Evolutionary conservation across 2,797 vertebrate genomes (phyloP).

Genomic region (Sphenodon punctatus): DNA sequence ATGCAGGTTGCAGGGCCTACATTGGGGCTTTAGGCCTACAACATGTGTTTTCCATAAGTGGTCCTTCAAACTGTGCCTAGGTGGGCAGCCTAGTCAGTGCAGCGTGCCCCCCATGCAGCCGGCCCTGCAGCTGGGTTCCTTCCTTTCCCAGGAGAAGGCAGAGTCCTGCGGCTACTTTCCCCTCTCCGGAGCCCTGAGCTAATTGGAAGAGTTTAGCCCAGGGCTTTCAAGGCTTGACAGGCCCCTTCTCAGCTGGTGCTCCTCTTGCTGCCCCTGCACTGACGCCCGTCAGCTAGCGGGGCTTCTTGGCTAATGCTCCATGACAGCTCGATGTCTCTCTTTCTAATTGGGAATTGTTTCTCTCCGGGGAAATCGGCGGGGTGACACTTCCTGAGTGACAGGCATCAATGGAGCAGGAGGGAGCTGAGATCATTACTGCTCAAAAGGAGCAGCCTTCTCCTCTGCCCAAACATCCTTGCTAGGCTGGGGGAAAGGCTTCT

Average conservation of each 20-base stretch:
- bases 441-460: background rate
- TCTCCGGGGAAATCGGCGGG: rapidly evolving
- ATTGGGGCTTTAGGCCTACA: too few species aligned
- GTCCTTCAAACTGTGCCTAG: too few species aligned
- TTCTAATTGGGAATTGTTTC: rapidly evolving
- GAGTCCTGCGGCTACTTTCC: too few species aligned
- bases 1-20: too few species aligned
- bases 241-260: rapidly evolving
- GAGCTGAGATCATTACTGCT: background rate
- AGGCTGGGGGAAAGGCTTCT: too few species aligned
- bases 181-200: background rate
- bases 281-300: rapidly evolving
- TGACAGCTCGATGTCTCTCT: rapidly evolving
- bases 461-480: background rate
- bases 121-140: too few species aligned
- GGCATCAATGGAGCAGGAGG: rapidly evolving
- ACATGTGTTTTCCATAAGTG: too few species aligned
- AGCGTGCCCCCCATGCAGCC: too few species aligned
- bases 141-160: too few species aligned
- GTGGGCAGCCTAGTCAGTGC: too few species aligned
- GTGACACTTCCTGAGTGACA: background rate
- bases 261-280: background rate
- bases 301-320: rapidly evolving
- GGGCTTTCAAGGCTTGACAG: background rate
- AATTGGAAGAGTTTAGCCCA: background rate